Evolutionary conservation across 2,113 vertebrate species (phyloP).

Genomic region (Craseonycteris thonglongyai): DNA sequence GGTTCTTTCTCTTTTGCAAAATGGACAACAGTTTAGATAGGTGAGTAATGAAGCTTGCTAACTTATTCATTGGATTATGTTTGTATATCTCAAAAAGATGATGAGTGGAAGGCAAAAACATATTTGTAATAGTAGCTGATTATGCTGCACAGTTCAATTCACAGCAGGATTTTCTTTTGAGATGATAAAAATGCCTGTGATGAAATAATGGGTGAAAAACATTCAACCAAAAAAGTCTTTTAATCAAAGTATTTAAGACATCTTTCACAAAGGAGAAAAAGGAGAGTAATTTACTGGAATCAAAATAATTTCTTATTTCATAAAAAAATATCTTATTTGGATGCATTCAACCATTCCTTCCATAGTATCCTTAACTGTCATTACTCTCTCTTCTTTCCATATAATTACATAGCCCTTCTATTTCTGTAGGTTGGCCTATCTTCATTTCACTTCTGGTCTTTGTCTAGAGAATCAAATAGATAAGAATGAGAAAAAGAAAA

Average conservation of each 20-base stretch:
- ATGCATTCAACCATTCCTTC: background rate
- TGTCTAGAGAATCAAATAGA: background rate
- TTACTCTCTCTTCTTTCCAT: background rate
- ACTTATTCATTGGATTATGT: background rate
- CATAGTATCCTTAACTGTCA: background rate
- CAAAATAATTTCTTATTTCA: background rate
- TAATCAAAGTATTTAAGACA: background rate
- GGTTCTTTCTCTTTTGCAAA: background rate
- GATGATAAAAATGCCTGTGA: background rate
- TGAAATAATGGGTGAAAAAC: background rate
- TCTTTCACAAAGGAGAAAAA: background rate
- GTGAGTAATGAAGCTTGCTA: background rate
- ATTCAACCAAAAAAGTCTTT: background rate
- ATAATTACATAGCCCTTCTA: background rate
- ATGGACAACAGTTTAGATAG: background rate
- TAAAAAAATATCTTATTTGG: background rate
- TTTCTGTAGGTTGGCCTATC: background rate
- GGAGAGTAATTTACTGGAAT: background rate
- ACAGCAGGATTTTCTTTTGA: conserved; percentile 16
- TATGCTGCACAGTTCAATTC: background rate
- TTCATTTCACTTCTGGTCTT: background rate
- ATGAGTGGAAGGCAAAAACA: background rate
- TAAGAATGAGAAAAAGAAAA: conserved; percentile 22
- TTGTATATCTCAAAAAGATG: background rate
- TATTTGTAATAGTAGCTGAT: background rate